Base-by-base conservation (phyloP, 1,140 invertebrate species). In the Sycophila sp. region DNA sequence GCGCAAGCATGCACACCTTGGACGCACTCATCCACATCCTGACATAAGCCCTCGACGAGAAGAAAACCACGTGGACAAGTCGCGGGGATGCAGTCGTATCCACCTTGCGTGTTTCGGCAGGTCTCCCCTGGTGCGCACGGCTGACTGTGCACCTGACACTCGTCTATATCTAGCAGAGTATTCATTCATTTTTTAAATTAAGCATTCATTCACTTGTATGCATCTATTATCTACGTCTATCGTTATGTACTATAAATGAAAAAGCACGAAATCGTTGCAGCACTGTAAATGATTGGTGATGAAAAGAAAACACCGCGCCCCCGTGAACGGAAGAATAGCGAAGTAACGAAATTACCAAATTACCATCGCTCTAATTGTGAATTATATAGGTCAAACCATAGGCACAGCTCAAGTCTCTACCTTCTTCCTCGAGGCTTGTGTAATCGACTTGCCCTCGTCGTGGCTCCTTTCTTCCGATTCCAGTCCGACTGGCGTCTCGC, bases 1-100 rank as follows among this genome's bases (percentile, higher is more conserved):
- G 26, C 13, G 83, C 94, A 96, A 0, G 91, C 84, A 58, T 91
- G 88, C 38, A 80, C 78, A 68, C 86, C 83, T 42, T 85, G 80
- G 2, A 79, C 79, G 77, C 94, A 95, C 82, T 95, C 93, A 82
- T 95, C 89, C 26, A 94, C 87, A 82, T 95, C 94, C 81, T 84
- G 87, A 80, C 94, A 96, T 4, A 1, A 8, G 3, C 62, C 60
- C 5, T 78, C 69, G 85, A 87, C 15, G 81, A 80, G 28, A 83
- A 83, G 80, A 88, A 64, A 80, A 17, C 79, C 79, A 8, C 70
- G 34, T 3, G 73, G 60, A 60, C 79, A 81, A 8, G 38, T 34
- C 1, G 32, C 8, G 11, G 76, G 72, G 24, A 69, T 63, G 64
- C 80, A 82, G 30, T 76, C 69, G 11, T 82, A 79, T 26, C 75